These are phyloP conservation scores for Cettia cetti DNA, from an alignment of 2,113 vertebrate species.

Conservation along the genomic window DNA sequence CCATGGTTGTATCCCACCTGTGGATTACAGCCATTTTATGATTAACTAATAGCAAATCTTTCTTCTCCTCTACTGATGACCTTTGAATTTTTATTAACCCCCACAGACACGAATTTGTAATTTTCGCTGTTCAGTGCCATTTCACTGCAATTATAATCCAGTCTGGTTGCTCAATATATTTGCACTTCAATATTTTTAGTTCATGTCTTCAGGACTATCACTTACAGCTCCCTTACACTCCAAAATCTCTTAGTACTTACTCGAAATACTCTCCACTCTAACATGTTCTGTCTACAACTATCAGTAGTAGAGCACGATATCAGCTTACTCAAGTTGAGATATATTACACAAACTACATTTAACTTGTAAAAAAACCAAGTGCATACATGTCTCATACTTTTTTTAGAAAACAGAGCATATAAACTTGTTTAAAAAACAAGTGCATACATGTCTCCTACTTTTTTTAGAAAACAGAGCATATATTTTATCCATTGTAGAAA, in stretches of 20 bases:
- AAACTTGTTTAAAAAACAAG: neutral
- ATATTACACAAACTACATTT: neutral
- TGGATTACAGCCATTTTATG: neutral
- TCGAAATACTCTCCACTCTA: neutral
- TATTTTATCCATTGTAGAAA: neutral
- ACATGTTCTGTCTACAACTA: neutral
- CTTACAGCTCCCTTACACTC: neutral
- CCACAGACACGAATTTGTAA: neutral
- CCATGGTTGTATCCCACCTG: neutral
- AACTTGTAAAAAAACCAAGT: neutral
- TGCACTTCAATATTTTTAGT: neutral
- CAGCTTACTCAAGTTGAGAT: neutral
- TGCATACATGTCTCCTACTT: neutral
- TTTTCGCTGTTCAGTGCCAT: neutral
- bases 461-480: accelerated
- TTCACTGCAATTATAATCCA: neutral
- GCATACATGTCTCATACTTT: neutral
- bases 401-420: accelerated
- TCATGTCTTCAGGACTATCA: neutral
- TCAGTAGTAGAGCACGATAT: neutral
- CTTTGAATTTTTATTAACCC: neutral
- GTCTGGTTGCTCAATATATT: neutral
- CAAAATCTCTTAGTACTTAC: neutral
- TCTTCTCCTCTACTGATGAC: neutral
- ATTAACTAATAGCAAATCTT: neutral